These are phyloP conservation scores for Rhinogobio ventralis DNA, from an alignment of 2,797 vertebrate genomes.

Conservation along the genomic window DNA sequence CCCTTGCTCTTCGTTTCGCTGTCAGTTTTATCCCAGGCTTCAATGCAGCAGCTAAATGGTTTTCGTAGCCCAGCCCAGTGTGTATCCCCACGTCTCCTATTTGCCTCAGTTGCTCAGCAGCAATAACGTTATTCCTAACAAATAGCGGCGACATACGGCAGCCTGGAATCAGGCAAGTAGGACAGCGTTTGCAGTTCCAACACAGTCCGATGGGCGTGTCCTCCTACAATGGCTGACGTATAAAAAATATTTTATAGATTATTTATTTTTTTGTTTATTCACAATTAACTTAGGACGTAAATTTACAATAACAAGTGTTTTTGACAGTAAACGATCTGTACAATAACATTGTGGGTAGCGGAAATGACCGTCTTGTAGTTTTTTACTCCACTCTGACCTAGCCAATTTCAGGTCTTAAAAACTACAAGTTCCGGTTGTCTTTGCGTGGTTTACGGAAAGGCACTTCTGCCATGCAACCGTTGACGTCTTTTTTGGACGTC, in stretches of 20 bases:
- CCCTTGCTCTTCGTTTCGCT: slow-evolving; percentile 48
- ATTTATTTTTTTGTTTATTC: neutral
- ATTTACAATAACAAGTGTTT: neutral
- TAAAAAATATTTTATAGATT: neutral
- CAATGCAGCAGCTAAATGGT: slow-evolving; percentile 34
- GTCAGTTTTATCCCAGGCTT: slow-evolving; percentile 34
- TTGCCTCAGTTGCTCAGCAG: slow-evolving; percentile 63
- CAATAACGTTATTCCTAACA: slow-evolving; percentile 64
- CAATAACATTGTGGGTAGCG: neutral
- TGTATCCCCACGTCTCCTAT: slow-evolving; percentile 52
- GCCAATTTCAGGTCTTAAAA: neutral
- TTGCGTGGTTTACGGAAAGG: slow-evolving; percentile 59
- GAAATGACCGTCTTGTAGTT: slow-evolving; percentile 58
- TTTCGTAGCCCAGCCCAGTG: slow-evolving; percentile 57
- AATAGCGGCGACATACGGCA: slow-evolving; percentile 68
- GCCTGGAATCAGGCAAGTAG: slow-evolving; percentile 53
- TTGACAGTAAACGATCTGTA: neutral
- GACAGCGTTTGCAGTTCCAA: slow-evolving; percentile 56
- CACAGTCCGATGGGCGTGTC: slow-evolving; percentile 61
- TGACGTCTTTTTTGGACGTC: slow-evolving; percentile 26
- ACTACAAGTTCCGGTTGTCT: slow-evolving; percentile 47
- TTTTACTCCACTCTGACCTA: neutral
- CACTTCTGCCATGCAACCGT: slow-evolving; percentile 34
- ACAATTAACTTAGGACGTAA: neutral
- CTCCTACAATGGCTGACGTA: neutral